These are phyloP conservation scores for Linnaemya tessellans DNA, from an alignment of 2,888 invertebrate genomes.

Conservation along the genomic window DNA sequence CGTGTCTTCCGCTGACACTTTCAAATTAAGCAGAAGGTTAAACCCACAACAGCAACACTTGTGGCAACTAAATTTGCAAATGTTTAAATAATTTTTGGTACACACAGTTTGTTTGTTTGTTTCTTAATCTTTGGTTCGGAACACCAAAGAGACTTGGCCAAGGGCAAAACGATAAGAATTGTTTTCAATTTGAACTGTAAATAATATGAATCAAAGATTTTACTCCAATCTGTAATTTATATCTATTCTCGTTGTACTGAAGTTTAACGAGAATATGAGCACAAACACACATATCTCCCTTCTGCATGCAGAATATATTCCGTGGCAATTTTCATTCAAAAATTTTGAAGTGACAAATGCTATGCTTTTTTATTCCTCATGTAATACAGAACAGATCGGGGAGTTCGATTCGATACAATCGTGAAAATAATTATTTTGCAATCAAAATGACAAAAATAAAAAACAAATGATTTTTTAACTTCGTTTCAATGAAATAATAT, in stretches of 20 bases:
- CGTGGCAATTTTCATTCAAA: too few species aligned
- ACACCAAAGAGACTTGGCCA: neutral
- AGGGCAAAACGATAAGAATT: neutral
- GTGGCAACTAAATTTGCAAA: conserved; percentile 21
- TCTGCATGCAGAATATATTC: too few species aligned
- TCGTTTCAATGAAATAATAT: too few species aligned
- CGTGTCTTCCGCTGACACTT: neutral
- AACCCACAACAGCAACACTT: conserved; percentile 24
- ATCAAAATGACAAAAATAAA: too few species aligned
- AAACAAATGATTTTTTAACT: too few species aligned
- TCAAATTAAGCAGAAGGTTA: conserved; percentile 39
- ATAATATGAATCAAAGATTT: neutral
- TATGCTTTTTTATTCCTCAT: too few species aligned
- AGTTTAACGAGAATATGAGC: too few species aligned
- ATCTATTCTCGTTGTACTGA: neutral
- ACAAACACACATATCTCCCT: too few species aligned
- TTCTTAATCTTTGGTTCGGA: neutral
- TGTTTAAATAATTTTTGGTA: neutral
- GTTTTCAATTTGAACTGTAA: neutral
- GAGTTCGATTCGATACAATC: too few species aligned
- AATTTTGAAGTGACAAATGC: too few species aligned
- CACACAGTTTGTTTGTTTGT: conserved; percentile 8
- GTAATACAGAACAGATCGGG: too few species aligned
- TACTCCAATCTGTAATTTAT: neutral
- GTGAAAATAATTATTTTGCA: too few species aligned